These are phyloP conservation scores for Lysiphlebus fabarum DNA, from an alignment of 1,140 invertebrate genomes.

Conservation along the genomic window DNA sequence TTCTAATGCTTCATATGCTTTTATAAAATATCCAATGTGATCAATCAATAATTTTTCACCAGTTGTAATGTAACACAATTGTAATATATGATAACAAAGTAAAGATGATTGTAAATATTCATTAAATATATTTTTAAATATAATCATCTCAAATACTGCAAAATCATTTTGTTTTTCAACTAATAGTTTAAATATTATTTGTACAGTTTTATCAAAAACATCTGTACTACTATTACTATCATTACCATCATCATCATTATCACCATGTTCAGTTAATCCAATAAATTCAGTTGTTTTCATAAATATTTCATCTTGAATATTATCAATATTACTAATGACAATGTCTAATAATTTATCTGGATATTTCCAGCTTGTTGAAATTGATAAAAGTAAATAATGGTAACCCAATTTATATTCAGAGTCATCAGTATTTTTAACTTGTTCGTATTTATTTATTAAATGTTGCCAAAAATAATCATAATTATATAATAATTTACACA, in stretches of 20 bases:
- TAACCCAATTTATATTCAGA: background rate
- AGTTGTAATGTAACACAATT: constrained; percentile 5
- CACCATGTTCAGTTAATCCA: too few species aligned
- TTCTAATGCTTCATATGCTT: constrained; percentile 7
- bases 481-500: background rate
- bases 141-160: background rate
- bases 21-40: constrained; percentile 6
- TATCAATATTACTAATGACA: constrained; percentile 3
- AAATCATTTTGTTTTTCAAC: background rate
- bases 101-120: constrained; percentile 18
- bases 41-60: background rate
- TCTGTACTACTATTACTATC: too few species aligned
- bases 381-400: background rate
- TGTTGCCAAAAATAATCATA: background rate
- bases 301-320: constrained; percentile 2
- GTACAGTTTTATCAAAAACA: constrained; percentile 12
- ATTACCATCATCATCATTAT: background rate
- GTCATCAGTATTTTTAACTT: background rate
- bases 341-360: constrained; percentile 1
- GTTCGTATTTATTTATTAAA: background rate
- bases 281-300: background rate
- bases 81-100: constrained; percentile 13
- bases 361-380: background rate
- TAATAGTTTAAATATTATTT: background rate
- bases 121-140: constrained; percentile 11